Base-by-base conservation (phyloP, 2,113 vertebrate genomes). In the Emydocephalus ijimae region DNA sequence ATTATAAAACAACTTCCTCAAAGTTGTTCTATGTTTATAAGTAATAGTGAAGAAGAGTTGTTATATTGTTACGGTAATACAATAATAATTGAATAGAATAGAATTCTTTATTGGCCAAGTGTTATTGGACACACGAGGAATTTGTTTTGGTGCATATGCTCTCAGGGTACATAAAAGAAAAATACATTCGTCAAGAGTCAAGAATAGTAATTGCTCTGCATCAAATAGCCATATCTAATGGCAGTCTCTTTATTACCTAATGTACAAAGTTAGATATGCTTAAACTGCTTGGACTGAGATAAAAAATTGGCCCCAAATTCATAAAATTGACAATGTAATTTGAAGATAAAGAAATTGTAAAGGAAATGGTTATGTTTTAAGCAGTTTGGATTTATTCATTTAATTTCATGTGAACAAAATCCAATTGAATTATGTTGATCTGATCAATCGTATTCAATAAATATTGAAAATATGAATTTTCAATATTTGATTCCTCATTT, bases 41-140 rank as follows among this genome's bases (percentile, higher is more conserved):
- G 87, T 92, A 87, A 95, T 93, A 95, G 21, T 52, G 95, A 96
- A 91, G 91, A 93, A 89, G 1, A 15, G 61, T 93, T 57, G 24
- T 93, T 93, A 92, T n/a, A 61, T 87, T 95, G 90, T 0, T 0
- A 69, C 64, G 86, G 81, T 91, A 54, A 14, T 90, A 91, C 93
- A 85, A 94, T 89, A 54, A 91, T 50, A 48, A 86, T 24, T 43
- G 3, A 50, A 50, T 50, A 1, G 48, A 50, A 50, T 50, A 50
- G 48, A 50, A 50, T 50, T 50, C 48, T 50, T 50, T 50, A 50
- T 50, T 50, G 48, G 48, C 8, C 48, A 50, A 50, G 48, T 50
- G 48, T 50, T 50, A 50, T 50, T 50, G 48, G 48, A 50, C 48
- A 9, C 8, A 50, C 48, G 1, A 50, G 48, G 48, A 50, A 50